Base-by-base conservation (phyloP, 2,113 vertebrate genomes). In the Rallus limicola region DNA sequence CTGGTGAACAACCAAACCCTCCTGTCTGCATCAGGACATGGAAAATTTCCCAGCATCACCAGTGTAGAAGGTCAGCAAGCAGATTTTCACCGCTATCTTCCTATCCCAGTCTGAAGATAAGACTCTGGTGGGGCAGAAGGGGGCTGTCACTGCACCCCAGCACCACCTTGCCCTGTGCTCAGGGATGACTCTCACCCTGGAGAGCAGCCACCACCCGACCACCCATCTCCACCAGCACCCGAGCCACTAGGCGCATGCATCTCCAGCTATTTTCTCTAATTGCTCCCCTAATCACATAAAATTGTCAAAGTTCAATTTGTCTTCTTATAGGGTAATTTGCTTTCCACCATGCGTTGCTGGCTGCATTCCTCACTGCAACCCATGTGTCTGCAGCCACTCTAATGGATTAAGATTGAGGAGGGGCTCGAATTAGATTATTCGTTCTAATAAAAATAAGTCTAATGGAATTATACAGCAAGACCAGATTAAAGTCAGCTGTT, bases 381-480 rank as follows among this genome's bases (percentile, higher is more conserved):
- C 56, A 8, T 28, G 17, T 18, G 42, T 77, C 96, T 96, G 92
- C 95, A 97, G 82, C 88, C 79, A 15, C 90, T 68, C 4, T 3
- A 87, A 86, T 0, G 23, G 79, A 84, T 25, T 44, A 46, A 36
- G 75, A 36, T 81, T 82, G 69, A 60, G 82, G 71, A 72, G 75
- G 33, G 44, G 40, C 19, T 28, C 1, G 1, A 42, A 96, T 96
- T 65, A 82, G 52, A 93, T 97, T 78, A 95, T 76, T 92, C 71
- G 5, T 16, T 74, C 90, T 92, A 83, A 92, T 86, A 67, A 84
- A 77, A 94, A 80, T 93, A 16, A 92, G 11, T 62, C 74, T 94
- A 92, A 97, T 93, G 84, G 93, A 95, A 95, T 97, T 96, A 95
- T 34, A 85, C 56, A 77, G 59, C 31, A 19, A 84, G 88, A 80